A percentile compares a stretch with the other conserved stretches of the same genome.
Conservation (phyloP, 2,113 vertebrate species). For the Toxotes chatareus region DNA sequence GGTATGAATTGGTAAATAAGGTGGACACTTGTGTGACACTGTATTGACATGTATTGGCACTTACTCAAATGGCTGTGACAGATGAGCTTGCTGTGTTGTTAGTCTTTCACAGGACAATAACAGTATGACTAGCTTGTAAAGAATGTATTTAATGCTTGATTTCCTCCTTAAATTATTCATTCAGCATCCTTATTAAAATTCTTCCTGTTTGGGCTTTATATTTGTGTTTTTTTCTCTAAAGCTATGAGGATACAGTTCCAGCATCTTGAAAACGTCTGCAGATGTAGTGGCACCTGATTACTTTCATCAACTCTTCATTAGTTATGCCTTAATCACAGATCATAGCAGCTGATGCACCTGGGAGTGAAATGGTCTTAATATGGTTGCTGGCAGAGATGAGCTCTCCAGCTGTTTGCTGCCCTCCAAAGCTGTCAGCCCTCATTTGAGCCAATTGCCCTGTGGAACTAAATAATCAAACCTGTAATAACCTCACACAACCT, state of each 20-base stretch:
- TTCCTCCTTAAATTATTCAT: background rate
- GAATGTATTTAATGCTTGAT: background rate
- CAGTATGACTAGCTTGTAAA: conserved; percentile 1
- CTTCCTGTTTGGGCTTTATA: background rate
- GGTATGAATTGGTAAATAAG: conserved; percentile 37
- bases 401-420: conserved; percentile 83
- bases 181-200: background rate
- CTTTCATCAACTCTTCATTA: conserved; percentile 84
- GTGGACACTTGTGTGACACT: conserved; percentile 22
- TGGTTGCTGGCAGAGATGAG: conserved; percentile 79
- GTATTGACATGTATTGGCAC: conserved; percentile 19
- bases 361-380: conserved; percentile 79
- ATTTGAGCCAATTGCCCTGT: conserved; percentile 82
- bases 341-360: conserved; percentile 78
- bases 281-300: conserved; percentile 76
- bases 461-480: conserved; percentile 82
- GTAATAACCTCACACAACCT: conserved; percentile 79
- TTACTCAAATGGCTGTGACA: conserved; percentile 34
- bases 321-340: conserved; percentile 81
- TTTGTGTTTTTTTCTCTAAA: conserved; percentile 27
- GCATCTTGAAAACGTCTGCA: conserved; percentile 68
- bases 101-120: background rate
- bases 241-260: conserved; percentile 28
- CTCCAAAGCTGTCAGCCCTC: conserved; percentile 81
- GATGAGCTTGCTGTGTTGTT: conserved; percentile 7